These are phyloP conservation scores for Pipistrellus pygmaeus DNA, from an alignment of 2,797 vertebrate species.

Conservation along the genomic window DNA sequence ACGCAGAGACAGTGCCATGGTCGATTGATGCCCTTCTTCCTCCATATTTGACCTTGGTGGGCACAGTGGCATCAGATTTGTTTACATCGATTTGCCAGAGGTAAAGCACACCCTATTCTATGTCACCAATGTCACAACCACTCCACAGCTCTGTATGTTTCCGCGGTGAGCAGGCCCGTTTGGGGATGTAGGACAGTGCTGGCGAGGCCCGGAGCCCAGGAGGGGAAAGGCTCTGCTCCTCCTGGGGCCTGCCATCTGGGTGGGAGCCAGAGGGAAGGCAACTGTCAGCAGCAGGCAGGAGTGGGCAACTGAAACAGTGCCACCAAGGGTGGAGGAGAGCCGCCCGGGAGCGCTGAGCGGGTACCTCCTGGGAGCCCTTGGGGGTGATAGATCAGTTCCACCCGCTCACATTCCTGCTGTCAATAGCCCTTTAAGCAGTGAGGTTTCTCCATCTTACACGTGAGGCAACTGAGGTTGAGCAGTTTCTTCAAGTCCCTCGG, in stretches of 20 bases:
- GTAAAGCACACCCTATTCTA: slow-evolving; percentile 29
- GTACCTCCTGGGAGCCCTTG: not conserved
- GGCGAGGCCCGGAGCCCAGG: not conserved
- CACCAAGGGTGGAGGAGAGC: not conserved
- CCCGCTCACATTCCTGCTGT: not conserved
- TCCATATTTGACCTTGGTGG: not conserved
- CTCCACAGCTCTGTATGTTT: not conserved
- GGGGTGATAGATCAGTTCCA: too few species aligned
- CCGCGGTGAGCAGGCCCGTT: not conserved
- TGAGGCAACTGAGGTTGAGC: not conserved
- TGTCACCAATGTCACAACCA: slow-evolving; percentile 16
- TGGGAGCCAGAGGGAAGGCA: not conserved
- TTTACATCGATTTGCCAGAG: not conserved
- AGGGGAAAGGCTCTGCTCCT: not conserved
- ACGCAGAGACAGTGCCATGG: not conserved
- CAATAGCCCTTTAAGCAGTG: not conserved
- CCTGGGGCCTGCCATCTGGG: not conserved
- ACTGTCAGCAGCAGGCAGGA: not conserved
- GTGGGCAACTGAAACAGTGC: not conserved
- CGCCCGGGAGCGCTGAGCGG: fast-evolving
- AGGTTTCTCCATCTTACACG: not conserved
- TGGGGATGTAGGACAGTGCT: not conserved
- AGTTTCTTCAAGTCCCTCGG: not conserved
- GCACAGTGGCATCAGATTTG: not conserved
- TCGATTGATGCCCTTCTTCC: not conserved